Evolutionary conservation across 2,113 vertebrate genomes (phyloP).

Genomic region (Balaenoptera acutorostrata): DNA sequence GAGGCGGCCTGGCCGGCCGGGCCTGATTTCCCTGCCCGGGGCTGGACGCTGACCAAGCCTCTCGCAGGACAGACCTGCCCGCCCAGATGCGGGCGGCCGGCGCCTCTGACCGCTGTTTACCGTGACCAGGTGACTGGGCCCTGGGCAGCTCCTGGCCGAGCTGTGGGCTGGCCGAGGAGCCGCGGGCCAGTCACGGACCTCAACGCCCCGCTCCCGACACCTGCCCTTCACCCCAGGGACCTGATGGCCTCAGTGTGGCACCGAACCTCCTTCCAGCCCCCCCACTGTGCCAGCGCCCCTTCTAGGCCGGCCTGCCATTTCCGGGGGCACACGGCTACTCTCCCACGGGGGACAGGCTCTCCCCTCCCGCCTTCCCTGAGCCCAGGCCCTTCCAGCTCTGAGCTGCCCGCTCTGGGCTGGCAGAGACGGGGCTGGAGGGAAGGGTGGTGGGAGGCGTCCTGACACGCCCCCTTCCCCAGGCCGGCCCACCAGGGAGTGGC

Average conservation of each 20-base stretch:
- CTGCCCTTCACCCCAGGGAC: neutral
- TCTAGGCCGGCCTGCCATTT: neutral
- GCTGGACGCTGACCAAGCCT: neutral
- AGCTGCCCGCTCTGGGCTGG: neutral
- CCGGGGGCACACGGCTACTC: neutral
- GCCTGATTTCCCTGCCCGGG: neutral
- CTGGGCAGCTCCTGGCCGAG: neutral
- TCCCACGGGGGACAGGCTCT: neutral
- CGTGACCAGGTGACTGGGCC: neutral
- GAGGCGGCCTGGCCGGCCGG: accelerated
- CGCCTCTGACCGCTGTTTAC: neutral
- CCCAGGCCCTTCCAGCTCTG: accelerated
- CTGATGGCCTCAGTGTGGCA: accelerated
- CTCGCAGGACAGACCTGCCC: neutral
- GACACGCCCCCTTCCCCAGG: neutral
- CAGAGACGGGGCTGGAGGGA: neutral
- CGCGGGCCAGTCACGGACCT: accelerated
- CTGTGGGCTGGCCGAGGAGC: neutral
- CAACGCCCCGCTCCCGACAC: accelerated
- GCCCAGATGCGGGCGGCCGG: accelerated
- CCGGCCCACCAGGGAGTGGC: accelerated
- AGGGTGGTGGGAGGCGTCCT: neutral
- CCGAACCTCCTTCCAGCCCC: accelerated
- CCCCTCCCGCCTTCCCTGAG: neutral
- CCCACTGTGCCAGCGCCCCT: neutral